phyloP scores from a whole-genome alignment of 2,113 vertebrate genomes.

The Dicaeum eximium region DNA sequence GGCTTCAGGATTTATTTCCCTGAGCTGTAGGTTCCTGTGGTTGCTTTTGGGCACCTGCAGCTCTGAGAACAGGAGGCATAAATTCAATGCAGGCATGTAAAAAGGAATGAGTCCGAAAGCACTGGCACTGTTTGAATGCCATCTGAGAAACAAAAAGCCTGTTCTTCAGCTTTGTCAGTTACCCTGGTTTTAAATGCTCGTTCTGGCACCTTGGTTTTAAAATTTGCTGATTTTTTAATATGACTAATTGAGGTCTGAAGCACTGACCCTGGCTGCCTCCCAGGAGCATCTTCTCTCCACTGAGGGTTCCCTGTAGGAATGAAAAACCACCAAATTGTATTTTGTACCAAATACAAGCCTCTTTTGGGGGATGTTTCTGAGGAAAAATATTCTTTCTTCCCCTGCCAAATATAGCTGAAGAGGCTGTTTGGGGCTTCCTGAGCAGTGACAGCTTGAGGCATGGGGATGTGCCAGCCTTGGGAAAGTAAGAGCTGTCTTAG shows the following conservation, averaged over 20 bases:
- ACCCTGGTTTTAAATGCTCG: background rate
- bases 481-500: background rate
- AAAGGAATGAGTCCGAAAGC: background rate
- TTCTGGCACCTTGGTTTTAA: background rate
- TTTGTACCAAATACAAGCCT: background rate
- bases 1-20: background rate
- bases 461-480: background rate
- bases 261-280: background rate
- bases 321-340: background rate
- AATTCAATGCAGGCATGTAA: background rate
- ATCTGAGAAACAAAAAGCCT: background rate
- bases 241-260: background rate
- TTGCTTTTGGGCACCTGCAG: background rate
- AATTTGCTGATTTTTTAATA: background rate
- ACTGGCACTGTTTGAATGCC: fast-evolving
- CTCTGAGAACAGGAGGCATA: background rate
- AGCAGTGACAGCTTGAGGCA: background rate
- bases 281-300: background rate
- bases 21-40: background rate
- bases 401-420: background rate
- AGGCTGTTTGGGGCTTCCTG: background rate
- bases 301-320: background rate
- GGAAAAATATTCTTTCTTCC: background rate
- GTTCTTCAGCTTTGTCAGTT: background rate
- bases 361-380: background rate